Evolutionary conservation across 2,113 vertebrate species (phyloP), one percentile per base, ranked within the genome.

Genomic region (Cynoglossus semilaevis): DNA sequence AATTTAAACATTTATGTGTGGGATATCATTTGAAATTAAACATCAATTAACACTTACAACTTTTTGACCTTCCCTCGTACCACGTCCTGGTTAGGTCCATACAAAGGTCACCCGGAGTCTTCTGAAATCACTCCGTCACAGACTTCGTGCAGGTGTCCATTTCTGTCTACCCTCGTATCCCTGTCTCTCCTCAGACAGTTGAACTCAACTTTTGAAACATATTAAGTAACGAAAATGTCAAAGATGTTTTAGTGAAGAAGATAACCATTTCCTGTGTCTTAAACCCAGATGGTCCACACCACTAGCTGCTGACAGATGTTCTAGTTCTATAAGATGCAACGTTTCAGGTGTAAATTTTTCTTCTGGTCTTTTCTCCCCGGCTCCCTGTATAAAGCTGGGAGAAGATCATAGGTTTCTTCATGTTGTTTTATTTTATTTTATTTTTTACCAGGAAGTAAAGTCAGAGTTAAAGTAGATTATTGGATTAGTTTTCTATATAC

Each of bases 401-500:
- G 77, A 70, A 77, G 61, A 76, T 78, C 82, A 80, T 84, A 61
- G 29, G 52, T 83, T 85, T 87, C 72, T 88, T 78, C 72, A 86
- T 86, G 77, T 86, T 85, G 73, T 85, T 86, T 11, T 41, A 13
- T 41, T 38, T 38, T 38, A 10, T 38, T 38, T 38, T 38, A 10
- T 41, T 88, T 88, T 90, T 85, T 88, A 89, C 74, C 79, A 81
- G 82, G 69, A 87, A 86, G 76, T 84, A 68, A 83, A 84, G 77
- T 88, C 63, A 76, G 85, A 81, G 83, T 88, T 85, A 78, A 89
- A 83, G 88, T 89, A 90, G 85, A 86, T 85, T 81, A 90, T 84
- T 88, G 84, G 86, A 91, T 90, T 91, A 91, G 89, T 91, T 91
- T 91, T 91, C 78, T 91, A 91, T 89, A 89, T 85, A 87, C 86